A percentile compares a stretch with the other conserved stretches of the same genome.
These are phyloP conservation scores for Emydocephalus ijimae DNA, from an alignment of 2,113 vertebrate species.

Conservation along the genomic window DNA sequence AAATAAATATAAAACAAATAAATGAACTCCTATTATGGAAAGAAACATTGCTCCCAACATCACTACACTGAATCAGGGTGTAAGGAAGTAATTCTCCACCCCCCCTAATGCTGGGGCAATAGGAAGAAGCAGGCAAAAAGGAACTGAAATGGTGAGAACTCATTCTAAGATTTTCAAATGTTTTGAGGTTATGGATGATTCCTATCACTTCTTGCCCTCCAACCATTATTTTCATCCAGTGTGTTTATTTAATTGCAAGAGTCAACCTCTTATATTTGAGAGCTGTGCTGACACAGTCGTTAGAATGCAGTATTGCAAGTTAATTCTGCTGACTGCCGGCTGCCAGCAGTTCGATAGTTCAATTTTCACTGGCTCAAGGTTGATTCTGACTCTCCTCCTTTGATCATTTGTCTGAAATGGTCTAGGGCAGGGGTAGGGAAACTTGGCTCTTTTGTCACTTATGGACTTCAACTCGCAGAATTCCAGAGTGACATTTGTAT, in stretches of 20 bases:
- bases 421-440: no score
- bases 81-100: neutral
- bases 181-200: neutral
- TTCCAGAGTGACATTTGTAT: no score
- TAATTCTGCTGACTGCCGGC: no score
- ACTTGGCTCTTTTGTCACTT: no score
- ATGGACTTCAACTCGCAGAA: no score
- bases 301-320: no score
- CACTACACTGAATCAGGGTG: neutral
- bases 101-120: neutral
- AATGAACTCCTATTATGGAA: neutral
- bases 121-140: neutral
- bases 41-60: neutral
- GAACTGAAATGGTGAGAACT: neutral
- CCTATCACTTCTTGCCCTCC: neutral
- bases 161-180: neutral
- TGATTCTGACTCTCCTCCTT: no score
- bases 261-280: neutral
- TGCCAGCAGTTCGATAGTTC: no score
- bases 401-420: no score
- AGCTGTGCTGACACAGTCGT: no score
- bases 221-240: neutral
- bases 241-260: neutral
- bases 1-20: no score
- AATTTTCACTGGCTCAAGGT: no score